phyloP scores from a whole-genome alignment of 1,140 invertebrate genomes.

The Hormaphis cornu region DNA sequence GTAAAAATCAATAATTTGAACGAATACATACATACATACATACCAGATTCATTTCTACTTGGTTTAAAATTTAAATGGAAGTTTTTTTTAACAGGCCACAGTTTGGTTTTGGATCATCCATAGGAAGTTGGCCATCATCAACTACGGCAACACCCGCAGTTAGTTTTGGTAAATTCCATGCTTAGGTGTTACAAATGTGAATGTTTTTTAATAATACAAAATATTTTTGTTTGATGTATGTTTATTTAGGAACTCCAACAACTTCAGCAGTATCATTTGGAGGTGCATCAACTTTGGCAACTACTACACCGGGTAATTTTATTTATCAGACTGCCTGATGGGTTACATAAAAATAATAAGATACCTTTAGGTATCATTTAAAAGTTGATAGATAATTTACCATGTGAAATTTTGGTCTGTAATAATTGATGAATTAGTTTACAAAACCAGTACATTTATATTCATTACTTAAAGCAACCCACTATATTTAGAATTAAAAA shows the following conservation, averaged over 20 bases:
- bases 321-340: too few species aligned
- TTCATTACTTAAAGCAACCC: too few species aligned
- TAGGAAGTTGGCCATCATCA: constrained; percentile 1
- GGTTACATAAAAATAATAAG: too few species aligned
- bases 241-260: background rate
- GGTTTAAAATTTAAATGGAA: background rate
- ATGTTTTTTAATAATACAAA: background rate
- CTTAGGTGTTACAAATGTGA: background rate
- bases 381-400: too few species aligned
- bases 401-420: too few species aligned
- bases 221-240: background rate
- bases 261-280: background rate
- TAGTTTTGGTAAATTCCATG: constrained; percentile 22
- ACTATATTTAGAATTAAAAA: background rate
- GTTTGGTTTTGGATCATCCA: constrained; percentile 14
- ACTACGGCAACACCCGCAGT: background rate
- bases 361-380: too few species aligned
- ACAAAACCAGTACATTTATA: too few species aligned
- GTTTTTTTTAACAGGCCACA: background rate
- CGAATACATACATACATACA: too few species aligned
- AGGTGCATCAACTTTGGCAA: background rate
- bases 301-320: constrained; percentile 4
- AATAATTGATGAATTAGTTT: too few species aligned
- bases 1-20: too few species aligned
- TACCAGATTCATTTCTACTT: too few species aligned